phyloP scores from a whole-genome alignment of 2,888 invertebrate genomes.

The Caenorhabditis sp. region DNA sequence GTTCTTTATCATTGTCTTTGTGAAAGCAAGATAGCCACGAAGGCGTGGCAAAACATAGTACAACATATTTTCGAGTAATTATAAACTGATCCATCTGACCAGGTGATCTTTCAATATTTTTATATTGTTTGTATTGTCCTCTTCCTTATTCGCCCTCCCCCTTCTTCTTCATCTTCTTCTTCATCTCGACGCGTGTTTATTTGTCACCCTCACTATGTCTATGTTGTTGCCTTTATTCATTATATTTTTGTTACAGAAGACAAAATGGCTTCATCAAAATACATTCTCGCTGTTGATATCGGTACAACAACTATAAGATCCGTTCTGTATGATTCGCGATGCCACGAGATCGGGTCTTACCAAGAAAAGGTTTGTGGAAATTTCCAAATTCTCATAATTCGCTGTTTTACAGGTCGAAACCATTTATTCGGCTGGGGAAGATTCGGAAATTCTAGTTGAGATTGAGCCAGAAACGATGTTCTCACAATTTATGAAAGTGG shows the following conservation, averaged over 20 bases:
- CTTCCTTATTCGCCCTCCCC: constrained; percentile 7
- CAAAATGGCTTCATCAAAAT: too few relatives aligned
- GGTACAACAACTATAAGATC: constrained; percentile 65
- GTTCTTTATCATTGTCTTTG: background rate
- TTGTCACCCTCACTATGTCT: constrained; percentile 3
- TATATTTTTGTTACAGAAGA: background rate
- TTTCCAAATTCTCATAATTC: too few relatives aligned
- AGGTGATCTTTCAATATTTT: background rate
- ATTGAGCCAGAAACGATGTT: constrained; percentile 63
- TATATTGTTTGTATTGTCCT: background rate
- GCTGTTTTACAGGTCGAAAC: constrained; percentile 34
- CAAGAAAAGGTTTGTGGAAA: constrained; percentile 37
- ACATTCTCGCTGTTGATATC: constrained; percentile 61
- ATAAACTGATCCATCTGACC: constrained; percentile 5
- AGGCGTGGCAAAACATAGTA: background rate
- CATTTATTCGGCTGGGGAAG: constrained; percentile 31
- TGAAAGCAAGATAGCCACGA: background rate
- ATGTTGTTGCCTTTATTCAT: background rate
- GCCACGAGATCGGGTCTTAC: constrained; percentile 45
- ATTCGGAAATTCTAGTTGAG: constrained; percentile 52
- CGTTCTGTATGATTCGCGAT: constrained; percentile 56
- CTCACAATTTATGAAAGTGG: constrained; percentile 51
- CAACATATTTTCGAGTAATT: background rate
- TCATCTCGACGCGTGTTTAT: too few relatives aligned
- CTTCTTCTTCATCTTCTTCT: too few relatives aligned